A percentile compares a stretch with the other conserved stretches of the same genome.
Evolutionary conservation across 2,113 vertebrate genomes (phyloP).

Genomic region (Thermophis baileyi): DNA sequence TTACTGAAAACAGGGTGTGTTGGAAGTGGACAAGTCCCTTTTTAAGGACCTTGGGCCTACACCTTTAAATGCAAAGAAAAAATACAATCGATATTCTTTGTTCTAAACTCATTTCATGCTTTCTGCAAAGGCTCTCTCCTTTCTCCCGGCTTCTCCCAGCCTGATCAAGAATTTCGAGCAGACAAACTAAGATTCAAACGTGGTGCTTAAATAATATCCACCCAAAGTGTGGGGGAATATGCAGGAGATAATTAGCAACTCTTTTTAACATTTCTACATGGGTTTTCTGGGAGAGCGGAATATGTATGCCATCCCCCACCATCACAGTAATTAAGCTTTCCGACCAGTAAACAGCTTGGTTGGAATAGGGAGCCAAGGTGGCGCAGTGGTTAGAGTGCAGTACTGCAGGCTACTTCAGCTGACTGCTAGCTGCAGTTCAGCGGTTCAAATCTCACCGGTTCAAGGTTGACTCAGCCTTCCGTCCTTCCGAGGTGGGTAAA

Average conservation of each 20-base stretch:
- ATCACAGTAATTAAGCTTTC: conserved; percentile 74
- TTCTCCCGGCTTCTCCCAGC: neutral
- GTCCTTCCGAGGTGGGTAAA: too few relatives aligned
- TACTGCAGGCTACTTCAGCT: too few relatives aligned
- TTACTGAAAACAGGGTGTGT: neutral
- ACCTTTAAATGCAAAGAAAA: neutral
- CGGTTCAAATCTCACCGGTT: too few relatives aligned
- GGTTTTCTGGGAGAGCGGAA: conserved; percentile 25
- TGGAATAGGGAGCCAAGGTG: too few relatives aligned
- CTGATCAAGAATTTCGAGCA: neutral
- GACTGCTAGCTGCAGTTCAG: too few relatives aligned
- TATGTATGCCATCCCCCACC: conserved; percentile 11
- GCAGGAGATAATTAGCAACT: neutral
- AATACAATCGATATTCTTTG: too few relatives aligned
- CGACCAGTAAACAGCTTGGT: conserved; percentile 62
- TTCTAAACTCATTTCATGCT: neutral
- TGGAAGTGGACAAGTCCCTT: neutral
- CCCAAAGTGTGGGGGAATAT: too few relatives aligned
- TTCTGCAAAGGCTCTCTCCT: neutral
- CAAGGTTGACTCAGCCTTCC: too few relatives aligned
- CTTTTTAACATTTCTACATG: neutral
- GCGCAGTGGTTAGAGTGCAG: too few relatives aligned
- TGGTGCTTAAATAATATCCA: neutral
- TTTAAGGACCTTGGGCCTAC: neutral
- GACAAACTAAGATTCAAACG: neutral